Evolutionary conservation across 2,888 invertebrate genomes (phyloP).

Genomic region (Julus scanicus): DNA sequence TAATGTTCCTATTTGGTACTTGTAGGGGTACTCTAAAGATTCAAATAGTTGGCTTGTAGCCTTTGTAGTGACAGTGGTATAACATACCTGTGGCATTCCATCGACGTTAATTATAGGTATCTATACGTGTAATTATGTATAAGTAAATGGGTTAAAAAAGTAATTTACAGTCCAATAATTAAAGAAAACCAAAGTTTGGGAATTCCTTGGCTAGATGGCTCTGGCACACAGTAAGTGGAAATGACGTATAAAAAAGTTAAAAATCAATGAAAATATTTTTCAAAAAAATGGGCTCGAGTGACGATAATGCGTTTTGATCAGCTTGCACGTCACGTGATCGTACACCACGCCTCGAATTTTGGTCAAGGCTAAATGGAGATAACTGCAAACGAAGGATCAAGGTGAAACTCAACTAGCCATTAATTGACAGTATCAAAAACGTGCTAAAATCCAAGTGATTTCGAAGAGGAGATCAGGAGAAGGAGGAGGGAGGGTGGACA

Average conservation of each 20-base stretch:
- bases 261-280: not conserved
- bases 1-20: too few relatives aligned
- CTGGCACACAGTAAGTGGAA: not conserved
- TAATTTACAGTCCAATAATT: too few relatives aligned
- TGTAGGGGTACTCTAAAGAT: too few relatives aligned
- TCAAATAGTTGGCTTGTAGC: too few relatives aligned
- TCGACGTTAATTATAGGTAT: too few relatives aligned
- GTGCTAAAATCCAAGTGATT: not conserved
- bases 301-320: not conserved
- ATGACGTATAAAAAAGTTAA: not conserved
- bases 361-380: constrained; percentile 35
- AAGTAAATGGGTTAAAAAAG: too few relatives aligned
- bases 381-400: constrained; percentile 22
- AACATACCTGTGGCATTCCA: too few relatives aligned
- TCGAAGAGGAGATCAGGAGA: not conserved
- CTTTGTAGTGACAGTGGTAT: too few relatives aligned
- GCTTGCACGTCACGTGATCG: not conserved
- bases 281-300: not conserved
- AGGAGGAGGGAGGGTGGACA: not conserved
- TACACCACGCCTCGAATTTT: not conserved
- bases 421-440: constrained; percentile 5
- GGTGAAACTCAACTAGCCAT: constrained; percentile 39
- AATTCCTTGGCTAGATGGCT: too few relatives aligned
- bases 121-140: too few relatives aligned
- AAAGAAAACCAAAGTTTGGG: too few relatives aligned